Evolutionary conservation across 2,888 invertebrate genomes (phyloP).

Genomic region (Gastracanthus pulcherrimus): DNA sequence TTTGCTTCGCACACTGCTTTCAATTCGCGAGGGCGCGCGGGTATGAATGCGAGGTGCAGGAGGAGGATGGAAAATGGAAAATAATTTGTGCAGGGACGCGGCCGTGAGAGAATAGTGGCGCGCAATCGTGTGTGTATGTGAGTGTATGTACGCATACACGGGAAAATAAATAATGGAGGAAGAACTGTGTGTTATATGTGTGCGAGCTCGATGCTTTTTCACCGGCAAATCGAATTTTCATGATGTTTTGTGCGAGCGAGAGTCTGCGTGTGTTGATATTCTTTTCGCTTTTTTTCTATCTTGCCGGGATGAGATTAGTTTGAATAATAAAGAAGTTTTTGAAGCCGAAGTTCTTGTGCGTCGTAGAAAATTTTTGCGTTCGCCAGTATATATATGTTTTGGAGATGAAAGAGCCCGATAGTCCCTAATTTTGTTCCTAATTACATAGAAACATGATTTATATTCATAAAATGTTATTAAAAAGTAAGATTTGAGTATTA

Average conservation of each 20-base stretch:
- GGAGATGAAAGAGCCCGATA: no score
- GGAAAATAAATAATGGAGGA: slow-evolving; percentile 43
- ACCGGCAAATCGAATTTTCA: slow-evolving; percentile 47
- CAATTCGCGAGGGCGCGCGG: background rate
- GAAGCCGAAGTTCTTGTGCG: no score
- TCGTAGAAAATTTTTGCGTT: no score
- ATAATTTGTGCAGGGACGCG: slow-evolving; percentile 44
- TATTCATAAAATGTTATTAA: no score
- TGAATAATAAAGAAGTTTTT: slow-evolving; percentile 32
- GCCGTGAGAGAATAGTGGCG: no score
- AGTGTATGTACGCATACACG: background rate
- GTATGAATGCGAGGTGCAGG: background rate
- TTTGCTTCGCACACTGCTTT: background rate
- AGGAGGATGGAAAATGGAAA: slow-evolving; percentile 32
- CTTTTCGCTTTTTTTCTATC: slow-evolving; percentile 7
- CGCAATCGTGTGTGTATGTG: no score
- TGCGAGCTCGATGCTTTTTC: slow-evolving; percentile 26
- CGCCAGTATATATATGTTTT: no score
- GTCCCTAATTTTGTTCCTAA: no score
- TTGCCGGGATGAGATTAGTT: slow-evolving; percentile 39
- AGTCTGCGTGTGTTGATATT: background rate
- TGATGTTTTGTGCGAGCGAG: slow-evolving; percentile 4
- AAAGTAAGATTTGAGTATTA: no score
- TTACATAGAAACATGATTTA: no score
- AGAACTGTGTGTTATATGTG: background rate